Evolutionary conservation across 2,113 vertebrate species (phyloP), one percentile per base, ranked within the genome.

Genomic region (Regulus satrapa): DNA sequence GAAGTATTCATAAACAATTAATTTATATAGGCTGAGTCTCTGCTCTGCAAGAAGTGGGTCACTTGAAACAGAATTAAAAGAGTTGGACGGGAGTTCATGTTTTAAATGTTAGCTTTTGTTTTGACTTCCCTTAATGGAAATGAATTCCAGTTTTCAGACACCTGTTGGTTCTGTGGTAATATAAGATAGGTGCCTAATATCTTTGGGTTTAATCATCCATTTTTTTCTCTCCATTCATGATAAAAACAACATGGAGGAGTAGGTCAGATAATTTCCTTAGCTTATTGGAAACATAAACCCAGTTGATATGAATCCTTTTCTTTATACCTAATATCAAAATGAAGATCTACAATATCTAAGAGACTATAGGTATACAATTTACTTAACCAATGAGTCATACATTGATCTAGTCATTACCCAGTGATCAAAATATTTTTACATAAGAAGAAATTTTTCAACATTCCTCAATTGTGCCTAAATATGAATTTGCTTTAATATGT

Each of bases 1-100:
- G 62, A 88, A 91, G 32, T 77, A 56, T 56, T 93, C 52, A 52
- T 63, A 88, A 95, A 92, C 74, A 94, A 74, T 56, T 64, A 79
- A 85, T 84, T 91, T 84, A 68, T 75, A 38, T 40, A 81, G 69
- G 32, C 14, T 12, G 0, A 55, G 71, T 18, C 18, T 92, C 26
- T 55, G 17, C 5, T 72, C 19, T 46, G 7, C 16, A n/a, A 74
- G 52, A 91, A 84, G 18, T 86, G 24, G 68, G 46, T 86, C 43
- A 71, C 43, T 43, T 46, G 36, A 91, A 92, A 56, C 5, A 72
- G 20, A 80, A 62, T 46, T 69, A 23, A 88, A 59, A 66, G 13
- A 71, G 3, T 38, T 83, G 17, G 85, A 79, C 6, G 56, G 9
- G 21, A 76, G 9, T 58, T 79, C 63, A 45, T 29, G 3, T 19